phyloP scores from a whole-genome alignment of 2,888 invertebrate genomes.

The Sminthurinus aureus region DNA sequence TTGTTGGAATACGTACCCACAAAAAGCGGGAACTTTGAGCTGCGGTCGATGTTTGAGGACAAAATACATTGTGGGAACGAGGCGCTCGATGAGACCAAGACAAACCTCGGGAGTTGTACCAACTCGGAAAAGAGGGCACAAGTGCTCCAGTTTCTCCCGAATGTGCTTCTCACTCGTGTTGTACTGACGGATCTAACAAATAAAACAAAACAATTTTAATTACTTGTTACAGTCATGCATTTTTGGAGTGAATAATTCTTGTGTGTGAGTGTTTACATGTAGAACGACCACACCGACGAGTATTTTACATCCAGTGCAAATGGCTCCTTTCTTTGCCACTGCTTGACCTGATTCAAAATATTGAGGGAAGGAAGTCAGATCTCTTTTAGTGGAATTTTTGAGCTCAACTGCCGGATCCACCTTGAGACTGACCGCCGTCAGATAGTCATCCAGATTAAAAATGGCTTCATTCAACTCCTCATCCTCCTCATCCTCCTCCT shows the following conservation, averaged over 20 bases:
- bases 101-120: slow-evolving; percentile 49
- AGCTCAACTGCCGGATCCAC: neutral
- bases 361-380: neutral
- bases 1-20: slow-evolving; percentile 65
- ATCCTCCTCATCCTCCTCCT: no score
- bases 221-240: no score
- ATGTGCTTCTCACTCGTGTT: neutral
- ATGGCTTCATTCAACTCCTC: neutral
- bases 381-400: neutral
- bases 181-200: slow-evolving; percentile 2
- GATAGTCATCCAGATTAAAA: slow-evolving; percentile 1
- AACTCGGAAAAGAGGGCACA: slow-evolving; percentile 17
- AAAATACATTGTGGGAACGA: slow-evolving; percentile 64
- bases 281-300: slow-evolving; percentile 6
- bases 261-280: neutral
- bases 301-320: neutral
- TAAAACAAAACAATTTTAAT: neutral
- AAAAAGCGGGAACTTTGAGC: slow-evolving; percentile 68
- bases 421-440: neutral
- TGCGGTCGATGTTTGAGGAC: slow-evolving; percentile 69
- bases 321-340: neutral
- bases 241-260: neutral
- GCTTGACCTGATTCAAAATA: slow-evolving; percentile 7
- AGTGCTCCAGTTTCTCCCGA: neutral
- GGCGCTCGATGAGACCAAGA: slow-evolving; percentile 44